Conservation (phyloP, 1,140 invertebrate species). For the Plutomurus gul region DNA sequence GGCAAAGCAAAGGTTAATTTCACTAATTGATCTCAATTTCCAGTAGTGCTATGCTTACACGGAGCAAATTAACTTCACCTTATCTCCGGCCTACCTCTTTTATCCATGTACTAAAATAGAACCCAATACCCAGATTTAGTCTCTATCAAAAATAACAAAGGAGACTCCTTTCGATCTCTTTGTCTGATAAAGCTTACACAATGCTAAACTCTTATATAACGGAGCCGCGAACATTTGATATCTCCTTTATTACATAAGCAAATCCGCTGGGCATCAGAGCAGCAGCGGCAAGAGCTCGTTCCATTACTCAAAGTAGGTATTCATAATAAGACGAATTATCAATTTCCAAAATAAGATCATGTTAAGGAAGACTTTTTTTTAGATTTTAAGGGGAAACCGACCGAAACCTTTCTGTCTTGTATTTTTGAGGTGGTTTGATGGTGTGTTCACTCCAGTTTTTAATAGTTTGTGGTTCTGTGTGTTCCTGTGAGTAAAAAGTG, state of each 20-base stretch:
- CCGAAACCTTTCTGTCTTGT: conserved; percentile 9
- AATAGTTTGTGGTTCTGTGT: conserved; percentile 5
- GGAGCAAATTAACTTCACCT: not conserved
- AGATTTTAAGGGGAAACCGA: not conserved
- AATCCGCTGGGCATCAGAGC: too few relatives aligned
- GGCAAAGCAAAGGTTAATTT: conserved; percentile 34
- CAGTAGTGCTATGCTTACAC: not conserved
- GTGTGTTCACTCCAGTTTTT: not conserved
- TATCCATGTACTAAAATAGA: too few relatives aligned
- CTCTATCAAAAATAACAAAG: not conserved
- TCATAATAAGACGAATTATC: not conserved
- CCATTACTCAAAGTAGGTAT: too few relatives aligned
- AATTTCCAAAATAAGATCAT: too few relatives aligned
- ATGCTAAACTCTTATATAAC: too few relatives aligned
- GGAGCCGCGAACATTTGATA: too few relatives aligned
- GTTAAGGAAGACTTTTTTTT: too few relatives aligned
- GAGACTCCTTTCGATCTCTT: not conserved
- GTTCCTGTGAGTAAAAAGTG: not conserved
- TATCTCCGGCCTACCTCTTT: too few relatives aligned
- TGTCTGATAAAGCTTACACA: too few relatives aligned
- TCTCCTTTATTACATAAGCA: too few relatives aligned
- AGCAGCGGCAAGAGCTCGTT: too few relatives aligned
- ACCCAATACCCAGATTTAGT: too few relatives aligned
- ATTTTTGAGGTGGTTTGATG: not conserved
- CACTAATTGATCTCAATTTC: conserved; percentile 42